Base-by-base conservation (phyloP, 1,140 invertebrate species). In the Lepidurus arcticus region DNA sequence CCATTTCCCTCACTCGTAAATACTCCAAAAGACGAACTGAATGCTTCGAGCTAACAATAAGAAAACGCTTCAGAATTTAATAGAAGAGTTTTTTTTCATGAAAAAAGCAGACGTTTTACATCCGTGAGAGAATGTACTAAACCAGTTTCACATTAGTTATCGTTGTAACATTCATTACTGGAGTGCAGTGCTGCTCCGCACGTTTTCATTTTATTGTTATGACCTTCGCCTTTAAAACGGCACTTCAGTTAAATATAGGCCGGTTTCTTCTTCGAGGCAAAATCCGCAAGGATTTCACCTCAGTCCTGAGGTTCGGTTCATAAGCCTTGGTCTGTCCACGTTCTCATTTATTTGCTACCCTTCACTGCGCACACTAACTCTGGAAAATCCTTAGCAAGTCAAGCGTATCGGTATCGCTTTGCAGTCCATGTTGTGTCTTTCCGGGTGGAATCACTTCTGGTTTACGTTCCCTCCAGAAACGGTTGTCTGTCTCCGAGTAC, bases 171-270 rank as follows among this genome's bases (percentile, higher is more conserved):
- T 65, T 21, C 53, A 7, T 21, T 21, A 47, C 21, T 65, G 53
- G 13, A 34, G 34, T 16, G 45, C 7, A 16, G 16, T 65, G 6
- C 53, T 7, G 53, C 7, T 65, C 21, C 0, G 16, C 16, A 65
- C 34, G 34, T 13, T 65, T 21, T 65, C 7, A 16, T 13, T 65
- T 65, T 21, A 65, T 65, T 65, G 53, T 65, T 65, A 7, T 65
- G 53, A 65, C 53, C 53, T 65, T 65, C 53, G 53, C 53, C 53
- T 65, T 65, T 65, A 7, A 9, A 65, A 21, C 53, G 53, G 53
- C 21, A 65, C 53, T 65, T 65, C 53, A 65, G 53, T 65, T 65
- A 65, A 65, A 65, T 65, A 65, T 65, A 65, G 53, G 53, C 53
- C 21, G 53, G 53, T 13, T 65, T 65, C 34, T 34, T 65, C 53